A percentile compares a stretch with the other conserved stretches of the same genome.
phyloP scores from a whole-genome alignment of 2,888 invertebrate genomes.

The Serrognathus titanus region DNA sequence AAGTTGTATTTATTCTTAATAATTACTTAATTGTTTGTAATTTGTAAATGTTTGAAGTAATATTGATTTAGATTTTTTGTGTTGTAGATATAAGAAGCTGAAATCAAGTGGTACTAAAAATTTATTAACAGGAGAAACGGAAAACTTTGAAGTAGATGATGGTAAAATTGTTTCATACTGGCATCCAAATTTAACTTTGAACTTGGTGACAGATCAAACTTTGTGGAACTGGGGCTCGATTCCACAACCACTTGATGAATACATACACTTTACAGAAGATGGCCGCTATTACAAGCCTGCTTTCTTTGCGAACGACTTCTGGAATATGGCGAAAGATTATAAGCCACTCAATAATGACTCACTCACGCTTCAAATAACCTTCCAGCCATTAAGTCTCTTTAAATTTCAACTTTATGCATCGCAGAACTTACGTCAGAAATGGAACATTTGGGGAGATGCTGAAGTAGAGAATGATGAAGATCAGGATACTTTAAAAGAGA shows the following conservation, averaged over 20 bases:
- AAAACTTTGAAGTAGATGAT: conserved; percentile 72
- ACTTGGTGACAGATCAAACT: conserved; percentile 93
- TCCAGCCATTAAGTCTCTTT: conserved; percentile 90
- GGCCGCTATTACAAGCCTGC: conserved; percentile 90
- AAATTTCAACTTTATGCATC: conserved; percentile 99
- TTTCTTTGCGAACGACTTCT: conserved; percentile 94
- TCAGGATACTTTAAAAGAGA: conserved; percentile 88
- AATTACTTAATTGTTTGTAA: no score
- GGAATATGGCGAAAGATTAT: conserved; percentile 97
- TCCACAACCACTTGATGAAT: conserved; percentile 89
- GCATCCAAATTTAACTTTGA: conserved; percentile 98
- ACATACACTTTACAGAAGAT: conserved; percentile 82
- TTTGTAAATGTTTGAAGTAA: not conserved
- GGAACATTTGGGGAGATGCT: conserved; percentile 67
- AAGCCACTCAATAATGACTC: conserved; percentile 80
- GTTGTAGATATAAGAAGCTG: conserved; percentile 74
- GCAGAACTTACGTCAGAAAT: conserved; percentile 88
- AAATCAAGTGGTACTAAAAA: conserved; percentile 87
- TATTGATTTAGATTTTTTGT: not conserved
- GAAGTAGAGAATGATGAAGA: conserved; percentile 77
- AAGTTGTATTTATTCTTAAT: no score
- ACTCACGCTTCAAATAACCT: conserved; percentile 68
- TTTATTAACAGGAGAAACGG: conserved; percentile 86
- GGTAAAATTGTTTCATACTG: conserved; percentile 95
- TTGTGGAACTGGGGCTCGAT: conserved; percentile 89